Evolutionary conservation across 2,888 invertebrate genomes (phyloP).

Genomic region (Heliconius cydno): DNA sequence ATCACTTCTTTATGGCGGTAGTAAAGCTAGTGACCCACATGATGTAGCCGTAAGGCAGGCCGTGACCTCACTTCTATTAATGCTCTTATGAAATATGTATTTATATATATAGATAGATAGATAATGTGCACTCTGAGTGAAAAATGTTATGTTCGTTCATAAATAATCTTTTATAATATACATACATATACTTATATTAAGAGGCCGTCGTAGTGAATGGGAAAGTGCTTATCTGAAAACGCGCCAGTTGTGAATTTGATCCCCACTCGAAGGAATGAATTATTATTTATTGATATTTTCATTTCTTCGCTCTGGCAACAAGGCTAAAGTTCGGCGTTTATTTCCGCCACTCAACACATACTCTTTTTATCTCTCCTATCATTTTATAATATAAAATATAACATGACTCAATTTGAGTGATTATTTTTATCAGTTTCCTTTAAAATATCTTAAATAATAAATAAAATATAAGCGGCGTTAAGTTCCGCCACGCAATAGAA

Average conservation of each 20-base stretch:
- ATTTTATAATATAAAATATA: too few relatives aligned
- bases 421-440: too few relatives aligned
- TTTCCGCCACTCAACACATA: too few relatives aligned
- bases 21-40: conserved; percentile 51
- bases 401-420: too few relatives aligned
- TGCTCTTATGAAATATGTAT: conserved; percentile 33
- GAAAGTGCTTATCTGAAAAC: neutral
- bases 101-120: neutral
- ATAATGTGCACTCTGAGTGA: conserved; percentile 19
- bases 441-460: too few relatives aligned
- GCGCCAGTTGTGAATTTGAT: too few relatives aligned
- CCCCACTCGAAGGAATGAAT: too few relatives aligned
- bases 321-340: too few relatives aligned
- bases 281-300: too few relatives aligned
- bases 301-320: too few relatives aligned
- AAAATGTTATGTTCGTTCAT: conserved; percentile 21
- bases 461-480: neutral
- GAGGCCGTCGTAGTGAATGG: neutral
- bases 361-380: too few relatives aligned
- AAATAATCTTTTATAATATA: neutral
- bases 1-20: conserved; percentile 45
- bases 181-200: neutral
- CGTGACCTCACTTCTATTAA: conserved; percentile 50
- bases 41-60: conserved; percentile 50
- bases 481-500: neutral